Base-by-base conservation (phyloP, 2,888 invertebrate species). In the Rhogogaster chlorosoma region DNA sequence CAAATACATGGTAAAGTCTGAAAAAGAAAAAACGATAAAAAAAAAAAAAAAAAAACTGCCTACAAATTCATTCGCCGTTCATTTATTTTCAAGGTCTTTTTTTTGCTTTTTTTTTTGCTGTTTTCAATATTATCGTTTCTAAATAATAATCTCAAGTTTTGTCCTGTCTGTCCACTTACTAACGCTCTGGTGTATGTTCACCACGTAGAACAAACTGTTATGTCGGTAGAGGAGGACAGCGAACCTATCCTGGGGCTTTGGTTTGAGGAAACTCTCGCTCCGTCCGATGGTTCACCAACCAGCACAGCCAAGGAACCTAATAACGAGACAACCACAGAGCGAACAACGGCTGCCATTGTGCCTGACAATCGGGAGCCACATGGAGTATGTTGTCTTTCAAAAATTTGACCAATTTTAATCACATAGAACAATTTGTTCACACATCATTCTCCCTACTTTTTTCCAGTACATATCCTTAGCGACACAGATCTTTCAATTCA, bases 231-330 rank as follows among this genome's bases (percentile, higher is more conserved):
- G 95, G 95, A 95, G 90, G 97, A 97, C 93, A 97, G 97, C 93
- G 98, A 98, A 93, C 97, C 98, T 6, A 95, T 98, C 86, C 95
- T 98, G 89, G 99, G 99, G 0, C 96, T 98, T 88, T 99, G 98
- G 98, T 98, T 99, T 94, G 98, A 99, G 92, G 98, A 98, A 91
- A 98, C 98, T 0, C 94, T 99, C 15, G 97, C 98, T 36, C 98
- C 98, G 1, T 96, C 96, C 0, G 97, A 97, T 86, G 92, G 91
- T 75, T 91, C 92, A 88, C 95, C 95, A 12, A 93, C 94, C 0
- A 97, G 96, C 88, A 94, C 94, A 61, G 95, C 95, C 82, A 94
- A 94, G 89, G 94, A 94, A 9, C 94, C 94, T 32, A 92, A 93
- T 42, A 94, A 94, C 87, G 93, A 94, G 84, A 90, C 94, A 5